Evolutionary conservation across 1,140 invertebrate species (phyloP), one percentile per base, ranked within the genome.

Genomic region (Drosophila erecta): DNA sequence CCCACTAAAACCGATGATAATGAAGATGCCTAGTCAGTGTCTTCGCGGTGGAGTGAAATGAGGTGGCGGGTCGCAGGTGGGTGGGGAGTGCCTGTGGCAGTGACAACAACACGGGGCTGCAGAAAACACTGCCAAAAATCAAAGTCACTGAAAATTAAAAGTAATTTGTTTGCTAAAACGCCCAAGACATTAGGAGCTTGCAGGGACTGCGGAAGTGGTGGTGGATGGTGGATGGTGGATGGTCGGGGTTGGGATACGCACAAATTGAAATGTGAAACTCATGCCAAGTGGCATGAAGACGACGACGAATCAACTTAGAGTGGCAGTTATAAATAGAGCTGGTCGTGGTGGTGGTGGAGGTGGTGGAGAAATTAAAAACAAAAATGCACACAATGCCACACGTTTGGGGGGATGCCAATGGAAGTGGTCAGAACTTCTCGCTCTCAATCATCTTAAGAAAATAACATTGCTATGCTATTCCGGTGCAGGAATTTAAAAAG

Each of bases 131-230:
- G 65, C 56, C 62, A 83, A 87, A 89, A 89, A 89, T 89, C 84
- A 89, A 89, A 89, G 84, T 89, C 84, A 89, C 79, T 72, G 73
- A 84, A 89, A 89, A 89, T 89, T 89, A 89, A 89, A 89, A 89
- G 84, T 89, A 87, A 89, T 89, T 89, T 89, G 84, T 89, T 89
- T 89, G 84, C 79, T 60, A 89, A 89, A 89, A 84, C 79, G 61
- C 84, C 79, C 76, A 84, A 83, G 79, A 87, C 79, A 81, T 79
- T 65, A 78, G 59, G 40, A 57, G 17, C 50, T 33, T 58, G 17
- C 46, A 35, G 30, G 12, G 40, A 44, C n/a, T 30, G n/a, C 6
- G 24, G 6, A 17, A 33, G 24, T 17, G 30, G 17, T 2, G 44
- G 15, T n/a, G 47, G 46, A n/a, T n/a, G n/a, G n/a, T n/a, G n/a